Percentiles rank a stretch among this genome's conserved stretches.
Evolutionary conservation across 2,113 vertebrate genomes (phyloP).

Genomic region (Elephas maximus): DNA sequence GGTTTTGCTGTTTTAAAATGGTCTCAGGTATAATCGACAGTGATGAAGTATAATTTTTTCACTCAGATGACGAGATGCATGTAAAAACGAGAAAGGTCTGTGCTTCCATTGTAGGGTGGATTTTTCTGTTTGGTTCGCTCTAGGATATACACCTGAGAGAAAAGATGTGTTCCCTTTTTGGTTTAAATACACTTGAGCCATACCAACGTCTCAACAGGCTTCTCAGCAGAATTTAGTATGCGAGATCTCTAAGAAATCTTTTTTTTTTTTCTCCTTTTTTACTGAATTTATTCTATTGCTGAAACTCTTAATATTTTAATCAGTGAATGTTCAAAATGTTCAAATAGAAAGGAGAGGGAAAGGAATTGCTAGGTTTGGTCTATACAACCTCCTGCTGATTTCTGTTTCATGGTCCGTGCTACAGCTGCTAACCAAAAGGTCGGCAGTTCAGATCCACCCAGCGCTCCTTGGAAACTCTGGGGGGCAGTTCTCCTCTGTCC

Average conservation of each 20-base stretch:
- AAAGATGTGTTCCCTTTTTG: conserved; percentile 62
- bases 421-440: too few species aligned
- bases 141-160: background rate
- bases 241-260: background rate
- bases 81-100: conserved; percentile 26
- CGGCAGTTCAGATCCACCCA: too few species aligned
- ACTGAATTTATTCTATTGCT: conserved; percentile 1
- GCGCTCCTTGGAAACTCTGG: too few species aligned
- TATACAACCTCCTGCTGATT: background rate
- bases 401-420: too few species aligned
- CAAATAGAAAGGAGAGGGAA: background rate
- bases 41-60: background rate
- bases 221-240: conserved; percentile 52
- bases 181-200: background rate
- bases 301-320: conserved; percentile 49
- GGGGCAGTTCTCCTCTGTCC: too few species aligned
- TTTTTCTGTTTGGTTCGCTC: background rate
- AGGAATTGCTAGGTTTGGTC: background rate
- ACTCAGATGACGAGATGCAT: background rate
- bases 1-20: background rate
- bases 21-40: conserved; percentile 17
- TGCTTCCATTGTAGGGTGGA: background rate
- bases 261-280: conserved; percentile 22
- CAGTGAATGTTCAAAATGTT: background rate
- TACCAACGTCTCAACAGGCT: background rate